phyloP scores from a whole-genome alignment of 2,888 invertebrate species.

The Dicyrtomina minuta region DNA sequence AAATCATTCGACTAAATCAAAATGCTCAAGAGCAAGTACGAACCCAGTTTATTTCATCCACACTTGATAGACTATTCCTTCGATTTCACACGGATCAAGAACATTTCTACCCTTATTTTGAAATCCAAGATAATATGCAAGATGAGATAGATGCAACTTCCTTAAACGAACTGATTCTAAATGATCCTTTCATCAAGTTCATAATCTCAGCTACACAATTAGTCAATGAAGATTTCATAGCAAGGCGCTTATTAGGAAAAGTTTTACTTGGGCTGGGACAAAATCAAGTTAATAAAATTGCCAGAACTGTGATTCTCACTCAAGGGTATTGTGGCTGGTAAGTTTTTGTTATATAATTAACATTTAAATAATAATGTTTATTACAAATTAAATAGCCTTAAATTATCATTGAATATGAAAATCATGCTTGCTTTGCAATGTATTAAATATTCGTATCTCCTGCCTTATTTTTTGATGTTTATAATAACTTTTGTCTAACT shows the following conservation, averaged over 20 bases:
- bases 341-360: no score
- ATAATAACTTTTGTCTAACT: no score
- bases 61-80: conserved; percentile 41
- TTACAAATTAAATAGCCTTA: no score
- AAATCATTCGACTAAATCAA: conserved; percentile 27
- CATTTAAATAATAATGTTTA: no score
- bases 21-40: conserved; percentile 8
- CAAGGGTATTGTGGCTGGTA: no score
- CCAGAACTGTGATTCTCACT: no score
- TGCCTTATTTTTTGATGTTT: no score
- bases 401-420: no score
- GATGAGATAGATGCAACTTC: not conserved
- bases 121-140: not conserved
- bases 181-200: conserved; percentile 40
- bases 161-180: no score
- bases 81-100: conserved; percentile 46
- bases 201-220: conserved; percentile 17
- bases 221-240: conserved; percentile 38
- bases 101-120: conserved; percentile 30
- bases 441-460: no score
- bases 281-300: conserved; percentile 38
- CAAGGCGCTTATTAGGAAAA: conserved; percentile 41
- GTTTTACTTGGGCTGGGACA: conserved; percentile 41
- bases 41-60: conserved; percentile 22
- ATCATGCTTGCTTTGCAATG: no score